phyloP scores from a whole-genome alignment of 1,140 invertebrate species.

The Frieseomelitta varia region DNA sequence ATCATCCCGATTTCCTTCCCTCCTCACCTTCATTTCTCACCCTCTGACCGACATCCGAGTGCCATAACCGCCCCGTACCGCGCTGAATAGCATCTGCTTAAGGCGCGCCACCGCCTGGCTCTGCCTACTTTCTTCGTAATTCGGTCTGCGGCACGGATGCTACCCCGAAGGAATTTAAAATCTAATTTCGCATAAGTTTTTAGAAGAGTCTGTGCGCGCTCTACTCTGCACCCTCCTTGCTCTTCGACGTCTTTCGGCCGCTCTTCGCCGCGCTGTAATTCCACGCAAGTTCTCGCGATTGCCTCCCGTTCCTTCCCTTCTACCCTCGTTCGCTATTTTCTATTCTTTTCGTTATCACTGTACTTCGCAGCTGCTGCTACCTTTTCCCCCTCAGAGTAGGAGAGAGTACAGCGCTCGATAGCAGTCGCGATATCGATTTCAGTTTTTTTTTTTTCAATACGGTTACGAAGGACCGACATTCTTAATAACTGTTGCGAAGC shows the following conservation, averaged over 20 bases:
- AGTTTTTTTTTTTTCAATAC: too few relatives aligned
- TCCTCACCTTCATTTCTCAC: slow-evolving; percentile 27
- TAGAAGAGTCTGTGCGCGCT: slow-evolving; percentile 50
- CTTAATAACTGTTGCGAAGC: too few relatives aligned
- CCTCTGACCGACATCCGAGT: slow-evolving; percentile 26
- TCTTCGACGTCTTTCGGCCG: slow-evolving; percentile 13
- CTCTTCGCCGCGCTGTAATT: slow-evolving; percentile 59
- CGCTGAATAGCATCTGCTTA: slow-evolving; percentile 71
- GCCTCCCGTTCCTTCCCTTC: slow-evolving; percentile 23
- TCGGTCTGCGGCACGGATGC: slow-evolving; percentile 34
- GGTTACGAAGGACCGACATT: too few relatives aligned
- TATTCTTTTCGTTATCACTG: not conserved
- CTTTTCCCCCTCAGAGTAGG: not conserved
- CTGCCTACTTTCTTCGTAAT: slow-evolving; percentile 70
- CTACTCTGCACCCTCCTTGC: not conserved
- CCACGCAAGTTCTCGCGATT: slow-evolving; percentile 56
- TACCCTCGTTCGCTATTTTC: slow-evolving; percentile 4
- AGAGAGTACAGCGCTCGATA: not conserved
- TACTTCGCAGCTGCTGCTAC: not conserved
- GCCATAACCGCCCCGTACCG: slow-evolving; percentile 56
- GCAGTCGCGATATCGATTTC: too few relatives aligned
- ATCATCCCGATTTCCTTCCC: not conserved
- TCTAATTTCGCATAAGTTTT: slow-evolving; percentile 77
- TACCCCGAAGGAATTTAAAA: slow-evolving; percentile 71
- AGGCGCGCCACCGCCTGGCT: slow-evolving; percentile 42